Percentiles rank a stretch among this genome's conserved stretches.
Evolutionary conservation across 2,797 vertebrate species (phyloP).

Genomic region (Cyprinella venusta): DNA sequence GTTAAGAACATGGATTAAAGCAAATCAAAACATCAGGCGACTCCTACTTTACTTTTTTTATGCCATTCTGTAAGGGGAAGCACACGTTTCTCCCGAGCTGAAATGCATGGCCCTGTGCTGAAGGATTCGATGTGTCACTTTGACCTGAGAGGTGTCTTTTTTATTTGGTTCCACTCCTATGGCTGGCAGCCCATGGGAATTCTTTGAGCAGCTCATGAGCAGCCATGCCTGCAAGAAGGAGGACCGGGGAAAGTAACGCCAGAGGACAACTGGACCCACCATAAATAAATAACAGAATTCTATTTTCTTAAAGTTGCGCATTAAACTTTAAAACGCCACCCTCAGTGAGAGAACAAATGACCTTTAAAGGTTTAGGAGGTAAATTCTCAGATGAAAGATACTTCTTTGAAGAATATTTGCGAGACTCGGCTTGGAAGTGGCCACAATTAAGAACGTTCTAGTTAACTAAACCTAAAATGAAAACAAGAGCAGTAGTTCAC

Average conservation of each 20-base stretch:
- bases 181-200: constrained; percentile 41
- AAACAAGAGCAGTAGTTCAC: too few relatives aligned
- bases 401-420: constrained; percentile 28
- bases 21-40: background rate
- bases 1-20: background rate
- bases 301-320: constrained; percentile 53
- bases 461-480: too few relatives aligned
- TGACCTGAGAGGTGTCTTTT: constrained; percentile 47
- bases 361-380: constrained; percentile 27
- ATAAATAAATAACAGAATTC: constrained; percentile 58
- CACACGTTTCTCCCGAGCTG: background rate
- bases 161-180: constrained; percentile 28
- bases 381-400: constrained; percentile 16
- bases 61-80: background rate
- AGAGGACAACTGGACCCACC: constrained; percentile 41
- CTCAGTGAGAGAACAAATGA: background rate
- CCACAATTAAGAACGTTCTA: background rate
- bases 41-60: background rate
- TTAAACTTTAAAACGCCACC: constrained; percentile 56
- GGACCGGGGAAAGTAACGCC: constrained; percentile 29
- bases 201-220: constrained; percentile 4
- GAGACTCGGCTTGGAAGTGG: background rate
- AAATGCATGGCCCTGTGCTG: constrained; percentile 16
- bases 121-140: constrained; percentile 37
- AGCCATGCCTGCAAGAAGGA: constrained; percentile 18